A percentile compares a stretch with the other conserved stretches of the same genome.
These are phyloP conservation scores for Clarias fuscus DNA, from an alignment of 2,797 vertebrate species.

Conservation along the genomic window DNA sequence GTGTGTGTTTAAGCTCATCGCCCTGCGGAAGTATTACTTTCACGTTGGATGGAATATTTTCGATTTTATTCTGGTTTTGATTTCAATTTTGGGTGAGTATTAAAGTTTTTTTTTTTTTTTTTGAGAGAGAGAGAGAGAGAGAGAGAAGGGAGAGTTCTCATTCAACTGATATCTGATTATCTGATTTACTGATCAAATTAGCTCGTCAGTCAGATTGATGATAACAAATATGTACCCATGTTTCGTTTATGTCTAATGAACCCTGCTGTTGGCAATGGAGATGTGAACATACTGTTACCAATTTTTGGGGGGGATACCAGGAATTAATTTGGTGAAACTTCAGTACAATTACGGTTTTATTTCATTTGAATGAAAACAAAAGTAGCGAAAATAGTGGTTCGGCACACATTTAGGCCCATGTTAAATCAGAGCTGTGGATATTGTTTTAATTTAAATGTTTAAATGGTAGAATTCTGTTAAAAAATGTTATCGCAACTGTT, in stretches of 20 bases:
- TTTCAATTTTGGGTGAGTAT: slow-evolving; percentile 85
- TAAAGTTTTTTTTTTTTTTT: background rate
- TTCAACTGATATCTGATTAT: too few relatives aligned
- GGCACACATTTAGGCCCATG: background rate
- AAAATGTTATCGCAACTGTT: background rate
- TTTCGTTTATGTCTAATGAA: background rate
- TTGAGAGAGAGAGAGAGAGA: too few relatives aligned
- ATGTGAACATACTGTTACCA: too few relatives aligned
- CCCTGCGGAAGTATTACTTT: slow-evolving; percentile 88
- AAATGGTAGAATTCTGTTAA: too few relatives aligned
- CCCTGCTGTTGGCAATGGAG: too few relatives aligned
- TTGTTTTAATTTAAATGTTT: background rate
- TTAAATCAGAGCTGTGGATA: background rate
- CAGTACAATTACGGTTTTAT: too few relatives aligned
- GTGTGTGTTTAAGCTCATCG: slow-evolving; percentile 86
- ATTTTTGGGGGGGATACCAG: too few relatives aligned
- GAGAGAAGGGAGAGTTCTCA: too few relatives aligned
- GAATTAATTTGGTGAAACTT: too few relatives aligned
- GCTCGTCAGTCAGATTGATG: background rate
- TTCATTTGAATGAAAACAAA: too few relatives aligned
- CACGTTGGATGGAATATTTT: slow-evolving; percentile 94
- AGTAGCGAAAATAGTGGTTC: too few relatives aligned
- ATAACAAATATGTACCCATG: background rate
- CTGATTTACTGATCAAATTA: background rate
- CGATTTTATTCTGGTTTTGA: slow-evolving; percentile 93